Conservation (phyloP, 2,113 vertebrate genomes). For the Erinaceus europaeus region DNA sequence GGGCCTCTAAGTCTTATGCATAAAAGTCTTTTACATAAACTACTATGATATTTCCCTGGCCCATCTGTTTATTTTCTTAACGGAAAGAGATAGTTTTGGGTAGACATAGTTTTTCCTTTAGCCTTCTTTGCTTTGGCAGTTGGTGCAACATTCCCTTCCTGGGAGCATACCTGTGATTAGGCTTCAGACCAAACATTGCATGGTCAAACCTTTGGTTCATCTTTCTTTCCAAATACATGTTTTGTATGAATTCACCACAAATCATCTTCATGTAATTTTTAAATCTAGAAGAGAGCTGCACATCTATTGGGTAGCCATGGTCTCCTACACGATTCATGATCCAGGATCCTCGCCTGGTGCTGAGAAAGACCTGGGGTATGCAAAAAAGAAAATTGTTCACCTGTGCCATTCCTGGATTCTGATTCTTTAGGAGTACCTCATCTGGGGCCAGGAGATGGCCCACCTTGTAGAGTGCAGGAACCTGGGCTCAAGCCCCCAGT, state of each 20-base stretch:
- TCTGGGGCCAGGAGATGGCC: too few species aligned
- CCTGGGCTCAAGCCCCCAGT: too few species aligned
- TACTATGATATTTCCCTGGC: background rate
- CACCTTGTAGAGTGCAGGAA: too few species aligned
- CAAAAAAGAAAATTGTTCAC: background rate
- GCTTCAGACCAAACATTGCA: slow-evolving; percentile 84
- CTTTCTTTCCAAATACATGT: slow-evolving; percentile 70
- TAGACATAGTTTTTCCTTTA: background rate
- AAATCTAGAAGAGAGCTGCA: slow-evolving; percentile 57
- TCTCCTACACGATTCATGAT: slow-evolving; percentile 83
- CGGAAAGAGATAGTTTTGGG: too few species aligned
- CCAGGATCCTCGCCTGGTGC: slow-evolving; percentile 90
- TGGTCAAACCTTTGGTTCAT: slow-evolving; percentile 85
- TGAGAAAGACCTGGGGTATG: slow-evolving; percentile 89
- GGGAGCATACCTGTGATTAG: slow-evolving; percentile 83
- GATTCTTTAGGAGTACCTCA: background rate
- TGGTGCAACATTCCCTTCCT: background rate
- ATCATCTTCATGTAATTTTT: slow-evolving; percentile 52
- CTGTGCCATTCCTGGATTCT: background rate
- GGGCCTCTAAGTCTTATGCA: too few species aligned
- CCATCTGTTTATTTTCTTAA: background rate
- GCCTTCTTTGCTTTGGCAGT: background rate
- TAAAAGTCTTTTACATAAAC: too few species aligned
- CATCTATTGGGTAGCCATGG: slow-evolving; percentile 83
- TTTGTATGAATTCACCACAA: background rate